Percentiles rank a stretch among this genome's conserved stretches.
Evolutionary conservation across 1,140 invertebrate species (phyloP).

Genomic region (Trissolcus basalis): DNA sequence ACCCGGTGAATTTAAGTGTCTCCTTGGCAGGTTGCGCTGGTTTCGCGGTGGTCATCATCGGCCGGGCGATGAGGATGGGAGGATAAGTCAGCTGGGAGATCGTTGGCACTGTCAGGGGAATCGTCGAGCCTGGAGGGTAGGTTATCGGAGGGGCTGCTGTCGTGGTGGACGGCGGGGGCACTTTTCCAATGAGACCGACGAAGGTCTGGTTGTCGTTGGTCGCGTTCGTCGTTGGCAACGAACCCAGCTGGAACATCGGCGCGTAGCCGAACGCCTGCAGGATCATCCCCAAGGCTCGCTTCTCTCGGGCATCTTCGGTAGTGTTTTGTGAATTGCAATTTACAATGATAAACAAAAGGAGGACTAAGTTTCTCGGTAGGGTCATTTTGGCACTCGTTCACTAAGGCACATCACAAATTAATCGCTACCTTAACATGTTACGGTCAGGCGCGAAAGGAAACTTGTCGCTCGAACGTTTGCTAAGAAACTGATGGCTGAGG

Average conservation of each 20-base stretch:
- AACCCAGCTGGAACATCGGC: constrained; percentile 64
- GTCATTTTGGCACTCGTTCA: too few relatives aligned
- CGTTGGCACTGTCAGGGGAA: constrained; percentile 43
- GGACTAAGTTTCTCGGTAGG: too few relatives aligned
- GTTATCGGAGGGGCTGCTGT: constrained; percentile 32
- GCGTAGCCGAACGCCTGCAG: constrained; percentile 69
- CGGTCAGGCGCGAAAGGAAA: not conserved
- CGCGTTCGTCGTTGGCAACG: constrained; percentile 64
- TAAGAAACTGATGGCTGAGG: constrained; percentile 46
- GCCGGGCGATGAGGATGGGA: constrained; percentile 9
- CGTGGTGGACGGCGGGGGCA: constrained; percentile 37
- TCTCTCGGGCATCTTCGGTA: constrained; percentile 57
- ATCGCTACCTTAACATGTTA: not conserved
- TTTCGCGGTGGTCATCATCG: constrained; percentile 15
- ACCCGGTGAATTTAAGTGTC: constrained; percentile 70
- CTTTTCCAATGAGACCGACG: constrained; percentile 45
- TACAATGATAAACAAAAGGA: too few relatives aligned
- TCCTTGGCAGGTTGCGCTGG: constrained; percentile 53
- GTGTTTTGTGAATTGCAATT: constrained; percentile 14
- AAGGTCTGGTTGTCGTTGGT: constrained; percentile 17
- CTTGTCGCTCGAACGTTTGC: constrained; percentile 28
- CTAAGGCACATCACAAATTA: not conserved
- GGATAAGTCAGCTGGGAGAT: constrained; percentile 41
- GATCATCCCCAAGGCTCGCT: constrained; percentile 70
- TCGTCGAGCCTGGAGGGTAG: constrained; percentile 49